Conservation (phyloP, 2,888 invertebrate genomes). For the Silvanus unidentatus region DNA sequence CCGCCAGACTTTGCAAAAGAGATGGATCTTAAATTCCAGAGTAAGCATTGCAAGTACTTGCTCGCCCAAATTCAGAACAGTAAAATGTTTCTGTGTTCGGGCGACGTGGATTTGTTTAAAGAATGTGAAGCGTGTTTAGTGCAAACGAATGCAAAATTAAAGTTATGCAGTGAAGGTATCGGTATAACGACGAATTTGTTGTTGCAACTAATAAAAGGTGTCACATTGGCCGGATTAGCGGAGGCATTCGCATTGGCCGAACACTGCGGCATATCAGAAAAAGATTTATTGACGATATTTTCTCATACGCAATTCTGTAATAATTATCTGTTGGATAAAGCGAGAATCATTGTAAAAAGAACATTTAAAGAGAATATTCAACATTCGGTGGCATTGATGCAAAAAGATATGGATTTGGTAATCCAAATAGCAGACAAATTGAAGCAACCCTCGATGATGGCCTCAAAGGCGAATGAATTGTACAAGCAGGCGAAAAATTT, state of each 20-base stretch:
- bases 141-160: constrained; percentile 89
- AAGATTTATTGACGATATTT: not conserved
- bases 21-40: constrained; percentile 83
- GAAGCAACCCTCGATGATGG: not conserved
- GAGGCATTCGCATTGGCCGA: constrained; percentile 7
- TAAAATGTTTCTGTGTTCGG: constrained; percentile 85
- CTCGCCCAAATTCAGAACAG: constrained; percentile 91
- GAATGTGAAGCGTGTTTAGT: constrained; percentile 88
- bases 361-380: not conserved
- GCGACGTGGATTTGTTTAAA: constrained; percentile 83
- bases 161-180: constrained; percentile 88
- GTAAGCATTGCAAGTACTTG: constrained; percentile 84
- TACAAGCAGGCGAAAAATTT: not conserved
- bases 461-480: not conserved
- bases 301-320: not conserved
- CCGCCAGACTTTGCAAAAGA: constrained; percentile 91
- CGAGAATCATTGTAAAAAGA: not conserved
- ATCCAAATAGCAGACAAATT: not conserved
- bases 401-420: not conserved
- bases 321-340: not conserved
- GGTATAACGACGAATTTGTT: constrained; percentile 94
- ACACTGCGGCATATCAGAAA: constrained; percentile 2
- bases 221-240: not conserved
- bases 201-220: constrained; percentile 41
- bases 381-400: not conserved